Conservation (phyloP, 2,797 vertebrate species). For the Oreortyx pictus region DNA sequence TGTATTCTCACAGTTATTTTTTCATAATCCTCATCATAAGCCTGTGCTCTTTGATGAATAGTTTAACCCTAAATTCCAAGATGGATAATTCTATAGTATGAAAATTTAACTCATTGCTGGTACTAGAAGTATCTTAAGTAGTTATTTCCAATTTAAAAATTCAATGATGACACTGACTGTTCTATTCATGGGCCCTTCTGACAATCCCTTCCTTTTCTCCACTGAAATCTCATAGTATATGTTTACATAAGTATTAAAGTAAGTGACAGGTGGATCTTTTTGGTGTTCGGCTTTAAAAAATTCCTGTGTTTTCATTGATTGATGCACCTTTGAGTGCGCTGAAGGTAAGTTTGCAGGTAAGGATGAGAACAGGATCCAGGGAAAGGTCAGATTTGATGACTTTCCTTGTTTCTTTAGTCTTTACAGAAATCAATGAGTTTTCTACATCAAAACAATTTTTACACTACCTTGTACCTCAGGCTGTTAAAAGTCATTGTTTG, state of each 20-base stretch:
- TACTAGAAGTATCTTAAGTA: conserved; percentile 12
- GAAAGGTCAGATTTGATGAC: conserved; percentile 64
- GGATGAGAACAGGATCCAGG: conserved; percentile 38
- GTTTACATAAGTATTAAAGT: conserved; percentile 41
- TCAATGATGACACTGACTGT: background rate
- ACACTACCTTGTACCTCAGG: conserved; percentile 58
- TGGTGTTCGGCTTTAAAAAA: conserved; percentile 31
- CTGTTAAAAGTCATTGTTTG: conserved; percentile 53
- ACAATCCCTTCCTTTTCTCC: background rate
- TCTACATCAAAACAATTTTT: conserved; percentile 50
- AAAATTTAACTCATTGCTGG: conserved; percentile 56
- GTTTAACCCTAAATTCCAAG: conserved; percentile 76
- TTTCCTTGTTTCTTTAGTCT: conserved; percentile 62
- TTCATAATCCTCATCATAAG: conserved; percentile 78
- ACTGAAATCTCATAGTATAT: background rate
- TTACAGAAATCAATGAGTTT: conserved; percentile 58
- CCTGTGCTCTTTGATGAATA: conserved; percentile 73
- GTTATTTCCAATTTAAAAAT: conserved; percentile 24
- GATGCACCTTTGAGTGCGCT: conserved; percentile 14
- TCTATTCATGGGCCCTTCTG: background rate
- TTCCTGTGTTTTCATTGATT: conserved; percentile 23
- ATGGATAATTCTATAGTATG: conserved; percentile 58
- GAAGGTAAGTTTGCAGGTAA: conserved; percentile 64
- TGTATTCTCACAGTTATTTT: conserved; percentile 79
- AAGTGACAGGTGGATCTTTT: background rate